Conservation (phyloP, 2,888 invertebrate species). For the Rotaria sp. region DNA sequence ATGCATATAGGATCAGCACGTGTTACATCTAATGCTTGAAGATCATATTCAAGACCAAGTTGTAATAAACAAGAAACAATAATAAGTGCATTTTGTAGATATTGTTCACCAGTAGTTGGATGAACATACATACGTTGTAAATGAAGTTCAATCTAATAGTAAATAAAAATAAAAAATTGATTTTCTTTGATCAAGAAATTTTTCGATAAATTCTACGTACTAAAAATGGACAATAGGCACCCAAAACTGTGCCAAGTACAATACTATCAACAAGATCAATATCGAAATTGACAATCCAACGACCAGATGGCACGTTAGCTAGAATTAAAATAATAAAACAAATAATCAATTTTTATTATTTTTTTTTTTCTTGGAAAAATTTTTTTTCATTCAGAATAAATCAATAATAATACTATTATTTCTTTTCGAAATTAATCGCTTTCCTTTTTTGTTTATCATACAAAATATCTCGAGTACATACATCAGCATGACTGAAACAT, state of each 20-base stretch:
- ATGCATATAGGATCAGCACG: slow-evolving; percentile 54
- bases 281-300: slow-evolving; percentile 56
- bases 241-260: slow-evolving; percentile 52
- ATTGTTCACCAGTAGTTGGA: slow-evolving; percentile 53
- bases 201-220: slow-evolving; percentile 44
- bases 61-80: slow-evolving; percentile 52
- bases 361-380: neutral
- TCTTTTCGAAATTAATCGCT: too few species aligned
- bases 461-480: too few species aligned
- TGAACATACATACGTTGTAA: slow-evolving; percentile 52
- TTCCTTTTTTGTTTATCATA: too few species aligned
- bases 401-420: too few species aligned
- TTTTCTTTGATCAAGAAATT: neutral
- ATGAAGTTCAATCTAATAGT: slow-evolving; percentile 49
- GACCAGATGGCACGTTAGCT: slow-evolving; percentile 51
- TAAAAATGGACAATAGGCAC: slow-evolving; percentile 55
- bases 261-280: slow-evolving; percentile 55
- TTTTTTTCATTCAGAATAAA: neutral
- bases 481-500: too few species aligned
- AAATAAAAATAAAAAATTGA: slow-evolving; percentile 28
- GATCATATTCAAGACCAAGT: slow-evolving; percentile 54
- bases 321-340: slow-evolving; percentile 28
- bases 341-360: neutral
- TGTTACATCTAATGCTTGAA: slow-evolving; percentile 55
- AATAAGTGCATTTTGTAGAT: slow-evolving; percentile 47